Conservation (phyloP, 2,797 vertebrate genomes). For the Coregonus ussuriensis region DNA sequence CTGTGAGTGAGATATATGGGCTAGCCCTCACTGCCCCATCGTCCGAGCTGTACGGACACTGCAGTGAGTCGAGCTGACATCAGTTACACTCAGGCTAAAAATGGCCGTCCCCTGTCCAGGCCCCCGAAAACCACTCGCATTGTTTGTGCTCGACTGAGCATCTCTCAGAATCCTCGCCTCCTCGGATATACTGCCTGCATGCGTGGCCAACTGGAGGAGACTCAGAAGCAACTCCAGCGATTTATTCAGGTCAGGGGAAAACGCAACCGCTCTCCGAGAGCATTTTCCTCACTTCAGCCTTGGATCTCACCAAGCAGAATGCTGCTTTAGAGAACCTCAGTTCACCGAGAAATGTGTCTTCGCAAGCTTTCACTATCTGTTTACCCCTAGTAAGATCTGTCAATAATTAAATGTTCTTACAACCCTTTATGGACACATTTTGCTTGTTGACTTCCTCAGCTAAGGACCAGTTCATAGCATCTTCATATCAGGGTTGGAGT, state of each 20-base stretch:
- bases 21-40: conserved; percentile 17
- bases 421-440: not conserved
- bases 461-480: no score
- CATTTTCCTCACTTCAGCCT: conserved; percentile 8
- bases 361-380: not conserved
- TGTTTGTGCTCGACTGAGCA: conserved; percentile 44
- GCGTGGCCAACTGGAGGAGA: conserved; percentile 32
- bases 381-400: not conserved
- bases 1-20: conserved; percentile 19
- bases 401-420: not conserved
- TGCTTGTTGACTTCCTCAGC: no score
- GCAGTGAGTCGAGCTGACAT: conserved; percentile 34
- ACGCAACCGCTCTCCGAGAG: not conserved
- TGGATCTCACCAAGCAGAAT: not conserved
- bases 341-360: not conserved
- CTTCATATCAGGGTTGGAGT: not conserved
- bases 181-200: conserved; percentile 26
- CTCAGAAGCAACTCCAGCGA: conserved; percentile 29
- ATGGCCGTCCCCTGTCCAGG: conserved; percentile 22
- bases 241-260: conserved; percentile 36
- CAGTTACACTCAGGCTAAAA: conserved; percentile 56
- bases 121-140: conserved; percentile 6
- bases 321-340: not conserved
- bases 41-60: conserved; percentile 37
- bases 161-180: conserved; percentile 40